Evolutionary conservation across 2,113 vertebrate species (phyloP), one percentile per base, ranked within the genome.

Genomic region (Bos indicus): DNA sequence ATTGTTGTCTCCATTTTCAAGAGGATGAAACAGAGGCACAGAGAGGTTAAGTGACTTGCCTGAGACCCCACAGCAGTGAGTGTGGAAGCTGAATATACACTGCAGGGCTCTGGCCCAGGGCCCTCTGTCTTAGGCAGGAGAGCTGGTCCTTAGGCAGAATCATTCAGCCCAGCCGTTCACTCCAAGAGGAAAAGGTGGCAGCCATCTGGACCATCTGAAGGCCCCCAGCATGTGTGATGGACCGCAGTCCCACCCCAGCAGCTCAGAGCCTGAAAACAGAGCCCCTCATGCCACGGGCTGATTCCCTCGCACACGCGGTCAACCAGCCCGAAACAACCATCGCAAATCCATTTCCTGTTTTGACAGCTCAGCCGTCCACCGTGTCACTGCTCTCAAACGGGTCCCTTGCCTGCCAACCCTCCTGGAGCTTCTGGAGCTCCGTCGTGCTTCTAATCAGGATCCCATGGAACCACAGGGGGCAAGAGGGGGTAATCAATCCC

Each of bases 241-340:
- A 30, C 57, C 0, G 11, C 5, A 11, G 1, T 19, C 25, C 10
- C 28, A 51, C 25, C 51, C 56, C 10, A 14, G 54, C 14, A 6
- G 83, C 64, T 95, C 57, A 14, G 81, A 85, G 54, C 51, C 83
- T 26, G 43, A 40, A 51, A 52, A 40, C 52, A 11, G 48, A 51
- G 80, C 13, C 54, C 0, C 12, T 17, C 21, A 6, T 0, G 0
- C 59, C 57, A 3, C 0, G 0, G 81, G 54, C 16, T 17, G 51
- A 5, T 84, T 64, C 36, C 88, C 33, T 56, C 0, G 0, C 43
- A 6, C 26, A 3, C 0, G 0, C 6, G 0, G 36, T 9, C 80
- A 46, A 46, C 43, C 33, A 17, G 40, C 51, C 84, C 1, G 3
- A 80, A 91, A 64, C 57, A 19, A 2, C 54, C 81, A 6, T 30